Evolutionary conservation across 2,797 vertebrate genomes (phyloP).

Genomic region (Clarias platycephalus): DNA sequence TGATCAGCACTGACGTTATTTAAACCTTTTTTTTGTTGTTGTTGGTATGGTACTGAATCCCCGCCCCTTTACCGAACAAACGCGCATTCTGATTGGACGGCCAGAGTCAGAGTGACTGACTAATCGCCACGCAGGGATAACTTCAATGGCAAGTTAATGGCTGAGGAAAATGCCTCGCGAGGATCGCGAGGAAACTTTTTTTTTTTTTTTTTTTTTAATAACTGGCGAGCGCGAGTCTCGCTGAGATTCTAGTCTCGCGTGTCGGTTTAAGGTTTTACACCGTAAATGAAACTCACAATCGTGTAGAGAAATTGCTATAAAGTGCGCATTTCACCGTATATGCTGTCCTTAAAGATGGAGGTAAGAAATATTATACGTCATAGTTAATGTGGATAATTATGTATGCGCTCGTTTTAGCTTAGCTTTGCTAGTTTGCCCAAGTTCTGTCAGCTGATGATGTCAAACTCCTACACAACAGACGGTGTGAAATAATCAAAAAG

Average conservation of each 20-base stretch:
- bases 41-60: neutral
- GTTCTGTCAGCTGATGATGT: neutral
- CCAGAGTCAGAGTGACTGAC: constrained; percentile 8
- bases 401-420: neutral
- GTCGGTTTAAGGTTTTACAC: too few relatives aligned
- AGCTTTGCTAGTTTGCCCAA: neutral
- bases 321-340: constrained; percentile 17
- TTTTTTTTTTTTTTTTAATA: neutral
- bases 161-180: neutral
- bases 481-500: neutral
- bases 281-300: constrained; percentile 15
- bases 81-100: constrained; percentile 14
- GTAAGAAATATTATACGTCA: constrained; percentile 43
- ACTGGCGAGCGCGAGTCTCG: constrained; percentile 17
- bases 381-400: constrained; percentile 8
- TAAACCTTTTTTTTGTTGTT: neutral
- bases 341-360: constrained; percentile 49
- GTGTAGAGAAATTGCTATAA: constrained; percentile 23
- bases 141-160: neutral
- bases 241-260: neutral
- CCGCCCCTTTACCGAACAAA: neutral
- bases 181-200: neutral
- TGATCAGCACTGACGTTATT: neutral
- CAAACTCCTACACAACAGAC: neutral
- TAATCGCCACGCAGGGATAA: constrained; percentile 22